Base-by-base conservation (phyloP, 1,140 invertebrate species). In the Atta texana region DNA sequence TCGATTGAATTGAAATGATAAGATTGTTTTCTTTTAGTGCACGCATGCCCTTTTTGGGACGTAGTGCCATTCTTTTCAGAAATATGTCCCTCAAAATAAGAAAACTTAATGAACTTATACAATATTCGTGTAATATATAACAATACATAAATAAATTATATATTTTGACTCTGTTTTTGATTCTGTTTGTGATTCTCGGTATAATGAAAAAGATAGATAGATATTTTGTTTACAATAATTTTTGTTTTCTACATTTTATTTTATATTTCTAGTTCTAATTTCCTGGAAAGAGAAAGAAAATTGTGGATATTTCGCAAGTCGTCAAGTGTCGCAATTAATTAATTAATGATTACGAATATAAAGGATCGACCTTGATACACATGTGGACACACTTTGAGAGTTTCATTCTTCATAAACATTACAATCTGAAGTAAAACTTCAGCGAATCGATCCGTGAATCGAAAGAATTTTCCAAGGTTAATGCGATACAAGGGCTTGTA, bases 201-300 rank as follows among this genome's bases (percentile, higher is more conserved):
- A 44, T 8, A 44, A 10, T 44, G 2, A 44, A 44, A 44, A 44
- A 39, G 34, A 39, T 39, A 7, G 12, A 44, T 44, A 44, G 7
- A 44, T 44, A 44, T 44, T 44, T 44, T 3, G 0, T 44, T 44
- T 10, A 44, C 39, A 10, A 10, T 44, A 1, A 7, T 44, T 44
- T 10, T 74, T 55, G n/a, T 16, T 1, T 74, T 39, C 1, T 31
- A 34, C n/a, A 16, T 39, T 74, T 21, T 14, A n/a, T 7, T 39
- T 74, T 55, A 55, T 7, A 53, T 12, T 74, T 34, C 31, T 34
- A 34, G 55, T 34, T 72, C 5, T 34, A 74, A 57, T 21, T 72
- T 61, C 5, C 18, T 7, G 18, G 18, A 8, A 14, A 61, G 1
- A 28, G 24, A 61, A 12, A 66, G 16, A 44, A 31, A 72, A 55